Conservation (phyloP, 2,797 vertebrate genomes). For the Pantherophis alleghaniensis region DNA sequence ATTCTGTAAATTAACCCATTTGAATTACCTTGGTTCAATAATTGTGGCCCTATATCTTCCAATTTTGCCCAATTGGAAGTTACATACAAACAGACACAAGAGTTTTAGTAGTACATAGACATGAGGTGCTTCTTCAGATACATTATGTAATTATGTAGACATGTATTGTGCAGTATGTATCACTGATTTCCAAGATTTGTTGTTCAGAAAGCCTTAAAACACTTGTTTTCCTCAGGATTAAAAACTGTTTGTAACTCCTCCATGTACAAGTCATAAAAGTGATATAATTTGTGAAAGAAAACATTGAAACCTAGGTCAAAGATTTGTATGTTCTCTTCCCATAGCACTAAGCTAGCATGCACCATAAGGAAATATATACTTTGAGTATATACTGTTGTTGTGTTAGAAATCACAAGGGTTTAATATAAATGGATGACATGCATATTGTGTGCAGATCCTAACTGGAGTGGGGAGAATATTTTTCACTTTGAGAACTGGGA, state of each 20-base stretch:
- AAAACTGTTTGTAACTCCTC: background rate
- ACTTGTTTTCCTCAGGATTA: slow-evolving; percentile 15
- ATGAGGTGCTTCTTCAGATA: background rate
- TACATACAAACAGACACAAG: background rate
- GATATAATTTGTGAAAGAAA: background rate
- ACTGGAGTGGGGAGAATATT: background rate
- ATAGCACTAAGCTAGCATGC: background rate
- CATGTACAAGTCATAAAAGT: background rate
- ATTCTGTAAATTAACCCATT: background rate
- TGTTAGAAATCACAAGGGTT: background rate
- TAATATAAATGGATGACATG: background rate
- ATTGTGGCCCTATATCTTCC: background rate
- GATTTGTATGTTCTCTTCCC: background rate
- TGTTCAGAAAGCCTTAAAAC: background rate
- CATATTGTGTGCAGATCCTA: background rate
- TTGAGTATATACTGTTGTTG: background rate
- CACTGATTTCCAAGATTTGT: background rate
- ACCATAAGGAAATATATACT: background rate
- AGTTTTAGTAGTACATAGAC: background rate
- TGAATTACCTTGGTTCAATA: background rate
- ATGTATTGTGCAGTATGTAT: background rate
- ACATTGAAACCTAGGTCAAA: background rate
- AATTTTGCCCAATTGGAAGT: background rate
- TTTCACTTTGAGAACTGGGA: background rate
- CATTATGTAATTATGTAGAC: background rate